phyloP scores from a whole-genome alignment of 2,888 invertebrate genomes.

The Galerucella calmariensis region DNA sequence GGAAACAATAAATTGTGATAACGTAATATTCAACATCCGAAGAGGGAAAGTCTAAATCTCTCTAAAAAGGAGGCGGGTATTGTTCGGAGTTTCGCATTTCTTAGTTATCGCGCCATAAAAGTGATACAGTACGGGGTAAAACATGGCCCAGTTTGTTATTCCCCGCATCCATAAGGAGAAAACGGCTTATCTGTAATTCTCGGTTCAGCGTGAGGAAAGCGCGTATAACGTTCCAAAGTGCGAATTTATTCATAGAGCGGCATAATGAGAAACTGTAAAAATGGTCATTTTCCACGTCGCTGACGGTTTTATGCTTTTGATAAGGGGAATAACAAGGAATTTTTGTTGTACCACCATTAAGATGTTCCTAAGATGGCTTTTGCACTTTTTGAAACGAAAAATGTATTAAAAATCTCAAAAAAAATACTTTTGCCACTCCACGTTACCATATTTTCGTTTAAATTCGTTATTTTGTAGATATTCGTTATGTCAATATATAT shows the following conservation, averaged over 20 bases:
- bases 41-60: constrained; percentile 55
- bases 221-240: constrained; percentile 65
- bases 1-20: constrained; percentile 30
- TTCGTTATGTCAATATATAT: no score
- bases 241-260: constrained; percentile 69
- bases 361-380: constrained; percentile 41
- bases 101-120: constrained; percentile 62
- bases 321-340: constrained; percentile 66
- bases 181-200: constrained; percentile 64
- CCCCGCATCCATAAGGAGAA: constrained; percentile 51
- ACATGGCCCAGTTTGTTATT: constrained; percentile 62
- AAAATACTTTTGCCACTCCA: background rate
- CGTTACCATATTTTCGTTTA: no score
- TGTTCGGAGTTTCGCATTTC: constrained; percentile 49
- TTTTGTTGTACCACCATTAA: constrained; percentile 60
- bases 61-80: constrained; percentile 42
- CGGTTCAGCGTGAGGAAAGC: constrained; percentile 57
- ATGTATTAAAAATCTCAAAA: background rate
- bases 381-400: background rate
- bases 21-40: constrained; percentile 60
- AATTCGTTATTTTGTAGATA: no score
- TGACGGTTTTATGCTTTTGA: constrained; percentile 67
- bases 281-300: constrained; percentile 66
- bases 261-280: constrained; percentile 70
- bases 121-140: constrained; percentile 62